Evolutionary conservation across 2,888 invertebrate genomes (phyloP).

Genomic region (Nemotelus pantherinus): DNA sequence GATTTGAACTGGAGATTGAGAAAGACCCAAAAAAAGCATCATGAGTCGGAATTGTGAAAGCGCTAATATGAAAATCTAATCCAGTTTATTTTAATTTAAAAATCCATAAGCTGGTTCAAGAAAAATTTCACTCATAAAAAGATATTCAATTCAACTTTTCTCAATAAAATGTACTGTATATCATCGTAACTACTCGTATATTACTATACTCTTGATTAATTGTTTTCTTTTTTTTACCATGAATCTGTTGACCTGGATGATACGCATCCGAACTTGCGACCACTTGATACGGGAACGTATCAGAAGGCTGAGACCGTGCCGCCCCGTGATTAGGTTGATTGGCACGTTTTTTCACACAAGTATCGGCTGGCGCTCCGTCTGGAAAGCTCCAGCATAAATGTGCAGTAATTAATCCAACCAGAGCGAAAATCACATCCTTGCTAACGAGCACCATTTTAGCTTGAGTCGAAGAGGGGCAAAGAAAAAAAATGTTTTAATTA

Average conservation of each 20-base stretch:
- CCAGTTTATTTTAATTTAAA: too few relatives aligned
- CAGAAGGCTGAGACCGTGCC: conserved; percentile 72
- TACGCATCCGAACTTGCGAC: conserved; percentile 73
- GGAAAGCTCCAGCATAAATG: conserved; percentile 70
- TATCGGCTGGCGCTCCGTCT: conserved; percentile 84
- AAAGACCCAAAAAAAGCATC: background rate
- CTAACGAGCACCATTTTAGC: background rate
- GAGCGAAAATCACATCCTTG: conserved; percentile 55
- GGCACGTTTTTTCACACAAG: conserved; percentile 78
- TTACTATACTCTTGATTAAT: too few relatives aligned
- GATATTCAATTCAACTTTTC: too few relatives aligned
- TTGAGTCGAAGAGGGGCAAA: background rate
- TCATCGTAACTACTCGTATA: too few relatives aligned
- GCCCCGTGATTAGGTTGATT: conserved; percentile 82
- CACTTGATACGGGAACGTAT: conserved; percentile 75
- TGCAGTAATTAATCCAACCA: conserved; percentile 61
- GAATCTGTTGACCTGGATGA: conserved; percentile 75
- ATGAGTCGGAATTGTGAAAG: too few relatives aligned
- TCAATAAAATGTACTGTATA: too few relatives aligned
- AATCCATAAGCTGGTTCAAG: too few relatives aligned
- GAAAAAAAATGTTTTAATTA: background rate
- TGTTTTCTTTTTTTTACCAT: conserved; percentile 66
- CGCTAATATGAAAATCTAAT: too few relatives aligned
- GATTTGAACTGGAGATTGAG: conserved; percentile 49
- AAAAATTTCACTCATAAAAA: too few relatives aligned